Percentiles rank a stretch among this genome's conserved stretches.
These are phyloP conservation scores for Crotalus horridus DNA, from an alignment of 2,113 vertebrate species.

Conservation along the genomic window DNA sequence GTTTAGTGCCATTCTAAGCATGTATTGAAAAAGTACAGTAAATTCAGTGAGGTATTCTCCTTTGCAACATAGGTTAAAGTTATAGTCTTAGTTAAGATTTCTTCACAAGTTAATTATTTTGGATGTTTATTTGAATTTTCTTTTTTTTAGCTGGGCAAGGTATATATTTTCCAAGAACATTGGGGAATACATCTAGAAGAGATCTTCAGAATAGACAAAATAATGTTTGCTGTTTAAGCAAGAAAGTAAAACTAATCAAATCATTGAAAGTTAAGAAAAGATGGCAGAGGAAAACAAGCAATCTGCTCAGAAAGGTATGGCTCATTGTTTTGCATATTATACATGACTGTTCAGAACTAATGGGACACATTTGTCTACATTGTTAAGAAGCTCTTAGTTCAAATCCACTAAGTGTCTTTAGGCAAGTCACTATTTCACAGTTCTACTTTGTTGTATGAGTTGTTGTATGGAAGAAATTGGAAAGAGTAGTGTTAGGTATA, in stretches of 20 bases:
- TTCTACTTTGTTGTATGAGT: too few species aligned
- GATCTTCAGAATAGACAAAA: neutral
- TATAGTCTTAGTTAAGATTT: neutral
- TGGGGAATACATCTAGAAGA: conserved; percentile 43
- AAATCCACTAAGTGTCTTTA: too few species aligned
- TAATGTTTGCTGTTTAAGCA: neutral
- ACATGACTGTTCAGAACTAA: neutral
- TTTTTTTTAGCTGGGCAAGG: conserved; percentile 12
- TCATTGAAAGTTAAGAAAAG: conserved; percentile 19
- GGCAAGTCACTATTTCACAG: too few species aligned
- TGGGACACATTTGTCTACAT: neutral
- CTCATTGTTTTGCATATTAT: neutral
- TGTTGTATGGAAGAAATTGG: too few species aligned
- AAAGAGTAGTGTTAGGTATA: too few species aligned
- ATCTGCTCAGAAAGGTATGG: conserved; percentile 52
- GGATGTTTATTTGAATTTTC: conserved; percentile 33
- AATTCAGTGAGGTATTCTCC: neutral
- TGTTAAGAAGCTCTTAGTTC: too few species aligned
- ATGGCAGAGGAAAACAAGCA: conserved; percentile 50
- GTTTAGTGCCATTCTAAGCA: neutral
- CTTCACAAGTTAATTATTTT: neutral
- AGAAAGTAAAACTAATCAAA: conserved; percentile 48
- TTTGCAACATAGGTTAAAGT: neutral
- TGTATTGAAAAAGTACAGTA: neutral
- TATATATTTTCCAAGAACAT: conserved; percentile 2